Base-by-base conservation (phyloP, 2,888 invertebrate species). In the Stramonita haemastoma region DNA sequence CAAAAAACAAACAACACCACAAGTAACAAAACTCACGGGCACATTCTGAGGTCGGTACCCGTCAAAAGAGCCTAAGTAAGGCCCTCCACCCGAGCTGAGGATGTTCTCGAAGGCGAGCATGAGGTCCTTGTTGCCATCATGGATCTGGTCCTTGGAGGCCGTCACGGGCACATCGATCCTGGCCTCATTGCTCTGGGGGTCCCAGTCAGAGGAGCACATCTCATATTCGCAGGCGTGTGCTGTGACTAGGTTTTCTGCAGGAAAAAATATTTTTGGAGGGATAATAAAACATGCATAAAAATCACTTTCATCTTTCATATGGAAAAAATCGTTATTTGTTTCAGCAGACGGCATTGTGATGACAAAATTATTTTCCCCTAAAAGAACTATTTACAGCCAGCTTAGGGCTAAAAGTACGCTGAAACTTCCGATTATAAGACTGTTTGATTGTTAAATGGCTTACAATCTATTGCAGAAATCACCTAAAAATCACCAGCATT, bases 91-190 rank as follows among this genome's bases (percentile, higher is more conserved):
- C 0, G 79, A 46, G n/a, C 85, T 70, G 32, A 89, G 60, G 29
- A 89, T 46, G 34, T 77, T 26, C 86, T 89, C 86, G 79, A 89
- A 89, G 34, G 36, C 56, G 22, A 89, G 56, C 86, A 89, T 56
- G 56, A 89, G 66, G n/a, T 89, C 85, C 86, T 86, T 89, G 89
- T 89, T n/a, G 13, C 89, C 89, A 19, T 89, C 89, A 0, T 29
- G 60, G 86, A 89, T 86, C 57, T 84, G 84, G 60, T 89, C 89
- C 29, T 89, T 66, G 79, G 84, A 56, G 26, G 89, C 89, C 26
- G 70, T 60, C 15, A 89, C 13, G 6, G 89, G 89, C 19, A 89
- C 86, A 15, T 79, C 36, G 11, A 86, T 46, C 17, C 46, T 66
- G 17, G 90, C 90, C n/a, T 29, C 36, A 0, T 79, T 66, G 6